phyloP scores from a whole-genome alignment of 2,797 vertebrate genomes.

The Pipistrellus kuhlii region DNA sequence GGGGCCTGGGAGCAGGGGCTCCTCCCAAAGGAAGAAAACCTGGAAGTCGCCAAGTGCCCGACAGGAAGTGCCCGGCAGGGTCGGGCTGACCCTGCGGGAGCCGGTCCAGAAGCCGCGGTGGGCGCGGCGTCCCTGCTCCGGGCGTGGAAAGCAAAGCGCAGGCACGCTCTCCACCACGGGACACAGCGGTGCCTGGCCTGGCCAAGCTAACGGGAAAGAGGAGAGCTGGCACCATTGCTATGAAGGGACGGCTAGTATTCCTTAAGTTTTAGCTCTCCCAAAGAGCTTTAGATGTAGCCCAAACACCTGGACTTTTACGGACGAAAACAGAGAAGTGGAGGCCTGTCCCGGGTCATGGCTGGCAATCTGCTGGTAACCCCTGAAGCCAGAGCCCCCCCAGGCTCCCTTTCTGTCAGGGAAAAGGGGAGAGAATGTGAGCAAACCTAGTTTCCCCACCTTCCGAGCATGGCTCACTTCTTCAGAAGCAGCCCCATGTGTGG shows the following conservation, averaged over 20 bases:
- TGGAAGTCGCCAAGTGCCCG: not conserved
- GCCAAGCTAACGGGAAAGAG: not conserved
- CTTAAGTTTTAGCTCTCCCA: not conserved
- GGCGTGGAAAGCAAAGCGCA: not conserved
- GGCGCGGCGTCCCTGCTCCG: not conserved
- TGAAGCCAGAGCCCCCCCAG: not conserved
- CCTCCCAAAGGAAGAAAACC: not conserved
- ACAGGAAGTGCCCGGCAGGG: not conserved
- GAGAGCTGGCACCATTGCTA: not conserved
- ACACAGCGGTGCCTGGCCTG: fast-evolving
- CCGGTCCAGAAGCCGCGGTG: not conserved
- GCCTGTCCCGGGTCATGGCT: not conserved
- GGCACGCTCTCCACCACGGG: not conserved
- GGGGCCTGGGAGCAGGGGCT: not conserved
- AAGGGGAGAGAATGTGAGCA: not conserved
- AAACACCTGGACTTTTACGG: not conserved
- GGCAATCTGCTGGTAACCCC: not conserved
- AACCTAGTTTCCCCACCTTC: not conserved
- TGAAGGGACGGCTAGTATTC: not conserved
- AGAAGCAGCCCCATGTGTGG: not conserved
- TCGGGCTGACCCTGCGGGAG: not conserved
- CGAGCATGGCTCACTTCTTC: not conserved
- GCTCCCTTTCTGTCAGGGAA: not conserved
- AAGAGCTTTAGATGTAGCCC: not conserved
- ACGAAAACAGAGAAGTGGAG: not conserved